These are phyloP conservation scores for Chrysina gloriosa DNA, from an alignment of 2,888 invertebrate species.

Conservation along the genomic window DNA sequence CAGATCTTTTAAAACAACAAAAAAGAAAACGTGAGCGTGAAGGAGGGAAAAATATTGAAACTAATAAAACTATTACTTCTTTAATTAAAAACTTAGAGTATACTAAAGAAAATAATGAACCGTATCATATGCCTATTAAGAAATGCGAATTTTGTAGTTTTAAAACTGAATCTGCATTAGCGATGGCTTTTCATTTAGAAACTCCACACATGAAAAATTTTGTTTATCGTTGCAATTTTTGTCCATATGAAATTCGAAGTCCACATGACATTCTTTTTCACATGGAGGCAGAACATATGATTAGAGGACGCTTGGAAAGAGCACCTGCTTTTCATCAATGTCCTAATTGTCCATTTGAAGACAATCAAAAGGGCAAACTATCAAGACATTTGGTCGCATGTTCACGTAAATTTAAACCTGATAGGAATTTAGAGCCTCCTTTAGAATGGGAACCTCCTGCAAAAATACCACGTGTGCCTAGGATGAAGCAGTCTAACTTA, in stretches of 20 bases:
- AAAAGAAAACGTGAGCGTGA: slow-evolving; percentile 84
- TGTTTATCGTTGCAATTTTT: slow-evolving; percentile 81
- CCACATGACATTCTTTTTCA: slow-evolving; percentile 91
- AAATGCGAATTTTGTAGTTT: slow-evolving; percentile 92
- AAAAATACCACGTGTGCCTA: slow-evolving; percentile 83
- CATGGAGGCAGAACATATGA: slow-evolving; percentile 91
- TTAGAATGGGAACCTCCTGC: slow-evolving; percentile 94
- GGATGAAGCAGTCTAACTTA: slow-evolving; percentile 61
- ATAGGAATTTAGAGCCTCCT: slow-evolving; percentile 86
- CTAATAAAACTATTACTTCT: slow-evolving; percentile 83
- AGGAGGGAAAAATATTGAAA: slow-evolving; percentile 74
- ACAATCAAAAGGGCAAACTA: slow-evolving; percentile 91
- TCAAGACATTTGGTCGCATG: slow-evolving; percentile 90
- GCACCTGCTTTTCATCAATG: slow-evolving; percentile 92
- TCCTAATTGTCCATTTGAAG: slow-evolving; percentile 93
- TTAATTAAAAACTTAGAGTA: slow-evolving; percentile 86
- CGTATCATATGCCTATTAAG: slow-evolving; percentile 78
- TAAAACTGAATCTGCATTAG: slow-evolving; percentile 86
- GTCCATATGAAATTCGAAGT: slow-evolving; percentile 82
- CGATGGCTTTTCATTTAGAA: slow-evolving; percentile 88
- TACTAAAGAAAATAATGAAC: slow-evolving; percentile 87
- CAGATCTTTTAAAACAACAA: slow-evolving; percentile 89
- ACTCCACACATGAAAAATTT: slow-evolving; percentile 92
- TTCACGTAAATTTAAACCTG: slow-evolving; percentile 89
- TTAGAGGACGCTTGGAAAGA: slow-evolving; percentile 84